Conservation (phyloP, 35 echinoderm and acorn worm species). For the Apostichopus parvimensis region DNA sequence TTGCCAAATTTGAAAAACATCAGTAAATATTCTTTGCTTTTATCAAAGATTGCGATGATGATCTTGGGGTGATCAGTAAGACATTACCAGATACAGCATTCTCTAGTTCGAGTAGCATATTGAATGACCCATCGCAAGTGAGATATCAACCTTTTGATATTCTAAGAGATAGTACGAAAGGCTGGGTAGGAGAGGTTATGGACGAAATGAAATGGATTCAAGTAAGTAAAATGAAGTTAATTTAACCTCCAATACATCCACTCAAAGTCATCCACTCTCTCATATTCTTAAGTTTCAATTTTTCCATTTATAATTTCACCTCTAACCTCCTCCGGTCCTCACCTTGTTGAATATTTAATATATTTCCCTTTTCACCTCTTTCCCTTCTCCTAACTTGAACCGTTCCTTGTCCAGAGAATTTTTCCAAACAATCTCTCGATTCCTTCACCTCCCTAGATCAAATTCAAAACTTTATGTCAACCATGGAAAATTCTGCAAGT, state of each 20-base stretch:
- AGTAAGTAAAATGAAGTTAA: background rate
- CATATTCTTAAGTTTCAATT: background rate
- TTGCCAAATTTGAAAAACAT: too few species aligned
- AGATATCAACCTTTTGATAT: slow-evolving; percentile 1
- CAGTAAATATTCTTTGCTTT: background rate
- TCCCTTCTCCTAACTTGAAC: background rate
- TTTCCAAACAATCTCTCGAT: background rate
- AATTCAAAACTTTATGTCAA: too few species aligned
- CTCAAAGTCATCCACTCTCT: background rate
- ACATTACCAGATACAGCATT: background rate
- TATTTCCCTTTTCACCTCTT: background rate
- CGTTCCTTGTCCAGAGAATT: background rate
- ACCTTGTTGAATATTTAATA: too few species aligned
- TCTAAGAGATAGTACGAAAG: background rate
- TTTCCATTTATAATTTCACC: too few species aligned
- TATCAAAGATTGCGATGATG: background rate
- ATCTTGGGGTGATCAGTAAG: background rate
- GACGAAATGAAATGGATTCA: background rate
- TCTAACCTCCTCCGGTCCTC: too few species aligned
- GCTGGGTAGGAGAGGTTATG: background rate
- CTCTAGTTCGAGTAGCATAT: background rate
- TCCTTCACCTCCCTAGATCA: background rate
- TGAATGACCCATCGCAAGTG: background rate
- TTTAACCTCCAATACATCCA: background rate
- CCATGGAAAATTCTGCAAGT: too few species aligned